These are phyloP conservation scores for Andrena hattorfiana DNA, from an alignment of 2,888 invertebrate species.

Conservation along the genomic window DNA sequence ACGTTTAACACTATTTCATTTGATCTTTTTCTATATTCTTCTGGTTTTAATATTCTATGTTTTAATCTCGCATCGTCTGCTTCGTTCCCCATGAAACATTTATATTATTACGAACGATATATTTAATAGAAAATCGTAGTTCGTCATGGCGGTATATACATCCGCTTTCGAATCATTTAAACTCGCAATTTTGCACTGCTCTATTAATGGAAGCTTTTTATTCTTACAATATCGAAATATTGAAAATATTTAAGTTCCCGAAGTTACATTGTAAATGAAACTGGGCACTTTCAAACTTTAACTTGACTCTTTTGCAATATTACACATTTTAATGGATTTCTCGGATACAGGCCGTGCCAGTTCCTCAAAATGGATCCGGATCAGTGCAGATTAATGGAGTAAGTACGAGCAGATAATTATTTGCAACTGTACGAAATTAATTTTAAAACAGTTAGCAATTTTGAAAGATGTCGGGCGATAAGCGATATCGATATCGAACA, in stretches of 20 bases:
- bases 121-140: conserved; percentile 1
- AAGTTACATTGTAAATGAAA: not conserved
- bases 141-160: not conserved
- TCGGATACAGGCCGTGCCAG: conserved; percentile 33
- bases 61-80: not conserved
- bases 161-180: not conserved
- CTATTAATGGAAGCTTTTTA: not conserved
- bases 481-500: too few species aligned
- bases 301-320: not conserved
- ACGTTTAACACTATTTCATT: not conserved
- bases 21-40: not conserved
- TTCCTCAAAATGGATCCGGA: not conserved
- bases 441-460: not conserved
- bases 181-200: not conserved
- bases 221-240: not conserved
- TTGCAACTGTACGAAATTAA: not conserved
- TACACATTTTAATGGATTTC: conserved; percentile 1
- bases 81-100: not conserved
- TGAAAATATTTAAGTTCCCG: too few species aligned
- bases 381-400: not conserved
- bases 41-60: not conserved
- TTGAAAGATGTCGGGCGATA: not conserved
- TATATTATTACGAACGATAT: not conserved
- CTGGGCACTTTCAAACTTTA: not conserved
- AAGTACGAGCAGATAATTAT: conserved; percentile 11